phyloP scores from a whole-genome alignment of 2,113 vertebrate genomes.

The Rallus limicola region DNA sequence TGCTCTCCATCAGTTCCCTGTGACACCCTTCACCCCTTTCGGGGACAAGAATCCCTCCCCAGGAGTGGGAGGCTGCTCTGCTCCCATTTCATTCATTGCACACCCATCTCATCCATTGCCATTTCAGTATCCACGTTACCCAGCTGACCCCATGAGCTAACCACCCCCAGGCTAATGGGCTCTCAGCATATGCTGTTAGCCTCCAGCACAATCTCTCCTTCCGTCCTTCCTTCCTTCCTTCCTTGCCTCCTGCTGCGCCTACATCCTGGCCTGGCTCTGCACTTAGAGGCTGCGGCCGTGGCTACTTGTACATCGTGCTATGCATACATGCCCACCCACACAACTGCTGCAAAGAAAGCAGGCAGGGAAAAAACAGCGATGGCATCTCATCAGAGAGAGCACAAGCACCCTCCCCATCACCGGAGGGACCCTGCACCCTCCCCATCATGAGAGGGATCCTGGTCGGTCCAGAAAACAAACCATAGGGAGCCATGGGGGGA shows the following conservation, averaged over 20 bases:
- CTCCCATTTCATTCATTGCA: neutral
- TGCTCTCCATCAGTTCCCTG: fast-evolving
- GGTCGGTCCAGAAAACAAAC: fast-evolving
- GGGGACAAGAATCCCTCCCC: fast-evolving
- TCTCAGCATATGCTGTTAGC: neutral
- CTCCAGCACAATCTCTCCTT: neutral
- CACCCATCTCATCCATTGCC: neutral
- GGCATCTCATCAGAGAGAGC: fast-evolving
- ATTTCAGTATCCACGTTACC: fast-evolving
- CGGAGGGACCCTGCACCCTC: neutral
- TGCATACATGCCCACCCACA: neutral
- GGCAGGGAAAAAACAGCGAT: neutral
- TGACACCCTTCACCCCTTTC: fast-evolving
- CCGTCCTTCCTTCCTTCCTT: neutral
- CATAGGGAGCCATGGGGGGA: fast-evolving
- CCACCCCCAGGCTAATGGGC: fast-evolving
- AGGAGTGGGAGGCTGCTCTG: no score
- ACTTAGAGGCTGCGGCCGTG: neutral
- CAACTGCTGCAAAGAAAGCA: neutral
- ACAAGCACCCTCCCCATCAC: fast-evolving
- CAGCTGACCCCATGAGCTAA: fast-evolving
- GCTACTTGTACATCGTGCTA: fast-evolving
- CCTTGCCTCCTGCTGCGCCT: neutral
- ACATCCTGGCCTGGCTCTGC: neutral
- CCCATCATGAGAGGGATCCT: fast-evolving